Evolutionary conservation across 2,797 vertebrate species (phyloP).

Genomic region (Pseudomugil gertrudae): DNA sequence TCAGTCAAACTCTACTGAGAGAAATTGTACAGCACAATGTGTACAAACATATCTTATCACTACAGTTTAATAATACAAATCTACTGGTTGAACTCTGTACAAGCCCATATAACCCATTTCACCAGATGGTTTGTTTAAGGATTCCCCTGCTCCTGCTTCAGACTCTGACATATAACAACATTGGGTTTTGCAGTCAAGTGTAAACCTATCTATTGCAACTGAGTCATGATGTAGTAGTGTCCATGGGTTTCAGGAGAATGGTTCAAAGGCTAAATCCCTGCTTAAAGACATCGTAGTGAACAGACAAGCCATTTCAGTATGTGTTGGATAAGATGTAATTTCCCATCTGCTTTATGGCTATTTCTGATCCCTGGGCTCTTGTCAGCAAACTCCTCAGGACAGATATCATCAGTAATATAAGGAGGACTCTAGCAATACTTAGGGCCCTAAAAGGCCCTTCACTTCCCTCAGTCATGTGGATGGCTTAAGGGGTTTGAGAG

Average conservation of each 20-base stretch:
- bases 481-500: slow-evolving; percentile 80
- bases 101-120: slow-evolving; percentile 44
- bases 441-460: slow-evolving; percentile 82
- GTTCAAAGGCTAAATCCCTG: slow-evolving; percentile 84
- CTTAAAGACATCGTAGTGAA: slow-evolving; percentile 83
- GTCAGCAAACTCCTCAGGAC: slow-evolving; percentile 83
- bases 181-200: slow-evolving; percentile 38
- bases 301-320: slow-evolving; percentile 83
- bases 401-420: slow-evolving; percentile 88
- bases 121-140: slow-evolving; percentile 64
- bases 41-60: slow-evolving; percentile 56
- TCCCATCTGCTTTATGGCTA: slow-evolving; percentile 86
- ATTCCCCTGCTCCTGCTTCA: slow-evolving; percentile 62
- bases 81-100: slow-evolving; percentile 49
- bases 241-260: slow-evolving; percentile 65
- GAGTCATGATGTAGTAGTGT: slow-evolving; percentile 78
- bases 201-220: slow-evolving; percentile 69
- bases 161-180: slow-evolving; percentile 45
- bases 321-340: slow-evolving; percentile 84
- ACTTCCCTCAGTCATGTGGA: slow-evolving; percentile 75
- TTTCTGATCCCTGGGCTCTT: slow-evolving; percentile 84
- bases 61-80: slow-evolving; percentile 53
- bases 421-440: slow-evolving; percentile 81
- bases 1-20: slow-evolving; percentile 71
- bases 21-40: slow-evolving; percentile 51